Conservation (phyloP, 2,797 vertebrate genomes). For the Ctenosaura bakeri region DNA sequence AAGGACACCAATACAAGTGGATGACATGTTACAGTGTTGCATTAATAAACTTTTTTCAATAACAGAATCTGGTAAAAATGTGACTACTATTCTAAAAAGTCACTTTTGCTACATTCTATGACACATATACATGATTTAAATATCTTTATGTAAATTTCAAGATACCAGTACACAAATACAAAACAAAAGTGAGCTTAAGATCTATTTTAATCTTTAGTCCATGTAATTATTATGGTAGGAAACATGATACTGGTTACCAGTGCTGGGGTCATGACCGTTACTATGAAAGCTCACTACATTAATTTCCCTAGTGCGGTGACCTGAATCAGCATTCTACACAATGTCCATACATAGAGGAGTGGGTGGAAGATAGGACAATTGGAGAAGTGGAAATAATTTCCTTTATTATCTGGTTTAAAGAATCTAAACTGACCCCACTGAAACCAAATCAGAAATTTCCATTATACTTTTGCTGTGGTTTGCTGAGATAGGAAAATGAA, state of each 20-base stretch:
- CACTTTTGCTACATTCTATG: background rate
- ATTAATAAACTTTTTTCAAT: background rate
- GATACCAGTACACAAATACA: background rate
- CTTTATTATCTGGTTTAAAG: conserved; percentile 8
- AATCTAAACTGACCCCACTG: background rate
- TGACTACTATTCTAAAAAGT: conserved; percentile 7
- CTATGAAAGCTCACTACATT: conserved; percentile 31
- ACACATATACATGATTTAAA: background rate
- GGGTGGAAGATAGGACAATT: background rate
- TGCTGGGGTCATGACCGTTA: conserved; percentile 26
- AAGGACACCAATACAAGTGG: background rate
- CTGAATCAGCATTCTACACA: conserved; percentile 38
- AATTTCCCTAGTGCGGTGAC: conserved; percentile 47
- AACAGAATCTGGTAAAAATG: background rate
- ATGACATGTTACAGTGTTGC: background rate
- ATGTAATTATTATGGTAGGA: conserved; percentile 18
- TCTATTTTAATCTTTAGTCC: conserved; percentile 39
- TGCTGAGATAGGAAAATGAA: background rate
- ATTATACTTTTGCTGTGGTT: background rate
- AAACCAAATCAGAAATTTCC: conserved; percentile 2
- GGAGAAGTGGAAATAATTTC: conserved; percentile 33
- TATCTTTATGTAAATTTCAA: conserved; percentile 10
- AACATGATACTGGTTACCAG: conserved; percentile 26
- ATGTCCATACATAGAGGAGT: background rate
- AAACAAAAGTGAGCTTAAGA: background rate